phyloP scores from a whole-genome alignment of 2,888 invertebrate genomes.

The Cataglyphis cursor region DNA sequence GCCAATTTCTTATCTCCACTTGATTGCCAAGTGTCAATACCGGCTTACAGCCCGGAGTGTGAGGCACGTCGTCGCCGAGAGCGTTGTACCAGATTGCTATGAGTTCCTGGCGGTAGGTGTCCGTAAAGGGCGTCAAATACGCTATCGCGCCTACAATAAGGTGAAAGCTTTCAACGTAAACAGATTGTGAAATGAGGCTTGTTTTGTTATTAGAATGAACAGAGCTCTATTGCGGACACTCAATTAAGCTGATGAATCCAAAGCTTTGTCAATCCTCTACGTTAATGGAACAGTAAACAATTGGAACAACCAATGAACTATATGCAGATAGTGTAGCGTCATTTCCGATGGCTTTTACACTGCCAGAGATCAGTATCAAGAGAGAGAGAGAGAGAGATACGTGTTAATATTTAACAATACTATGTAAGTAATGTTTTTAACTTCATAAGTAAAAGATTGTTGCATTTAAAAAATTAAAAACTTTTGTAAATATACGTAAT shows the following conservation, averaged over 20 bases:
- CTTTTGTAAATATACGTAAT: background rate
- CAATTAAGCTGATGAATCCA: constrained; percentile 22
- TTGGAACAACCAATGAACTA: constrained; percentile 9
- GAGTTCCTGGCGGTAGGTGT: constrained; percentile 89
- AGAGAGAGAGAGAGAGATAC: background rate
- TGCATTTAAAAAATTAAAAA: background rate
- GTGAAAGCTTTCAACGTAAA: constrained; percentile 2
- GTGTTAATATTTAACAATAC: background rate
- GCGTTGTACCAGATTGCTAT: constrained; percentile 88
- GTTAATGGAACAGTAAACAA: constrained; percentile 37
- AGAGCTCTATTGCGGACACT: constrained; percentile 38
- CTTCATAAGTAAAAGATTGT: background rate
- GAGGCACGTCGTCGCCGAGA: constrained; percentile 89
- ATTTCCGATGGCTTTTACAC: constrained; percentile 7
- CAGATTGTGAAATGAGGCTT: constrained; percentile 16
- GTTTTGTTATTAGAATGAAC: constrained; percentile 7
- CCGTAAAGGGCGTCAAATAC: constrained; percentile 93
- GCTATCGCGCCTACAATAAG: constrained; percentile 90
- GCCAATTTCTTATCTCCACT: constrained; percentile 93
- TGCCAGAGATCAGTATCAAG: background rate
- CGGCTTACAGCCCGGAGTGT: constrained; percentile 90
- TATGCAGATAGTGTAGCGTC: constrained; percentile 26
- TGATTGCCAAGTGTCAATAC: constrained; percentile 92
- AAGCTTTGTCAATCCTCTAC: constrained; percentile 23
- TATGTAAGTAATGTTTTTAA: background rate